Evolutionary conservation across 2,888 invertebrate genomes (phyloP).

Genomic region (Anodontia alba): DNA sequence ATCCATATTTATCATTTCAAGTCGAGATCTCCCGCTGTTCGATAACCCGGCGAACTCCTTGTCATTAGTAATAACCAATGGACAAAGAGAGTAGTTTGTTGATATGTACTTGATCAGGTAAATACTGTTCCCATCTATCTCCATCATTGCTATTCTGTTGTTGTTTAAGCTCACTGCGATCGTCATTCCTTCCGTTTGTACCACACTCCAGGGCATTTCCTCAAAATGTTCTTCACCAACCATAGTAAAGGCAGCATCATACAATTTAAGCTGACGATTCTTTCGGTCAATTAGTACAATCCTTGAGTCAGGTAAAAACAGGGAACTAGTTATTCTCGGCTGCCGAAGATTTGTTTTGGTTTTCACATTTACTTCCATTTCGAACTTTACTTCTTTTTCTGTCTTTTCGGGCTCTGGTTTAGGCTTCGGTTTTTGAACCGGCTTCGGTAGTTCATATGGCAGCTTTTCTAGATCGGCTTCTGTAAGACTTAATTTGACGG

Average conservation of each 20-base stretch:
- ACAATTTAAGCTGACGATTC: constrained; percentile 2
- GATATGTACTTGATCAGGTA: constrained; percentile 10
- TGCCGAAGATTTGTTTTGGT: neutral
- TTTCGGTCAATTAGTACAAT: neutral
- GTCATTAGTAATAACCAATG: neutral
- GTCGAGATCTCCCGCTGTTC: neutral
- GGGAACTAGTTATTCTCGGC: neutral
- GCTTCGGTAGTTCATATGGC: neutral
- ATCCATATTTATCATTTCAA: constrained; percentile 12
- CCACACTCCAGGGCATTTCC: constrained; percentile 11
- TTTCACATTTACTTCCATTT: constrained; percentile 10
- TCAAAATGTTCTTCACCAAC: constrained; percentile 9
- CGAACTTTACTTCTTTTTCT: constrained; percentile 8
- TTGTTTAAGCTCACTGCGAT: constrained; percentile 1
- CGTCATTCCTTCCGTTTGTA: constrained; percentile 5
- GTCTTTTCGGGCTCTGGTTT: neutral
- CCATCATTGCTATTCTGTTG: constrained; percentile 17
- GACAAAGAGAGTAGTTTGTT: neutral
- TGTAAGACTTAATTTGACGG: neutral
- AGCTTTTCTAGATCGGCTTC: neutral
- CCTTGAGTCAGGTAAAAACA: neutral
- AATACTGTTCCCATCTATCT: constrained; percentile 13
- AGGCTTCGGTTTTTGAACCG: neutral
- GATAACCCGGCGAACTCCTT: constrained; percentile 5
- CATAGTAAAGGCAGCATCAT: constrained; percentile 1